Base-by-base conservation (phyloP, 2,113 vertebrate genomes). In the Syrmaticus mikado region DNA sequence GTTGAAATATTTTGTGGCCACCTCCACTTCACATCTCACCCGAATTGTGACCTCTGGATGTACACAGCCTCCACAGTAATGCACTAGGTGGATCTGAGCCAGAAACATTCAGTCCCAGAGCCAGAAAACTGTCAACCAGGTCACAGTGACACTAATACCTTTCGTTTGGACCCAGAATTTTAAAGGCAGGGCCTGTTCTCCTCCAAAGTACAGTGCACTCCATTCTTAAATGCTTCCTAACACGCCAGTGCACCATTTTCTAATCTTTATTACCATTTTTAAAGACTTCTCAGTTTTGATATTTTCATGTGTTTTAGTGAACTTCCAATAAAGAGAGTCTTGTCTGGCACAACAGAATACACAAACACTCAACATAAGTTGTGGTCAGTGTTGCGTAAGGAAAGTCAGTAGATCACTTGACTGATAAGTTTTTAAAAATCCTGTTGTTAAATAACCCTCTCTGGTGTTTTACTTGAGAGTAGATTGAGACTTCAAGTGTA, bases 131-230 rank as follows among this genome's bases (percentile, higher is more conserved):
- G 73, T 77, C 85, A 61, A 19, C 60, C 61, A 85, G 76, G 73
- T 82, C 81, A 90, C 11, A 68, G 65, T 75, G 76, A 95, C 86
- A 40, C 11, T 55, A 92, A 78, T 48, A 28, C 28, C 46, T 50
- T 85, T 90, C 61, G 82, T 80, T 94, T 71, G 46, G 15, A 45
- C 82, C 46, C 64, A 52, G 40, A 61, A 90, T 87, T 83, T 87
- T 85, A 87, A 81, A 78, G 40, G 6, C 32, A 60, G 21, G 65
- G 60, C 86, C 24, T 6, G 48, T 93, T 91, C 64, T 57, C 38
- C 55, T 73, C 64, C 46, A 25, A 70, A 94, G 55, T 61, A 70
- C 21, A 22, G 28, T 32, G 6, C 34, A 65, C 8, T 76, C 43
- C 43, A 7, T 62, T 76, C 93, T 30, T 71, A 80, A 90, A 82